Percentiles rank a stretch among this genome's conserved stretches.
These are phyloP conservation scores for Calidris pugnax DNA, from an alignment of 2,113 vertebrate genomes.

Conservation along the genomic window DNA sequence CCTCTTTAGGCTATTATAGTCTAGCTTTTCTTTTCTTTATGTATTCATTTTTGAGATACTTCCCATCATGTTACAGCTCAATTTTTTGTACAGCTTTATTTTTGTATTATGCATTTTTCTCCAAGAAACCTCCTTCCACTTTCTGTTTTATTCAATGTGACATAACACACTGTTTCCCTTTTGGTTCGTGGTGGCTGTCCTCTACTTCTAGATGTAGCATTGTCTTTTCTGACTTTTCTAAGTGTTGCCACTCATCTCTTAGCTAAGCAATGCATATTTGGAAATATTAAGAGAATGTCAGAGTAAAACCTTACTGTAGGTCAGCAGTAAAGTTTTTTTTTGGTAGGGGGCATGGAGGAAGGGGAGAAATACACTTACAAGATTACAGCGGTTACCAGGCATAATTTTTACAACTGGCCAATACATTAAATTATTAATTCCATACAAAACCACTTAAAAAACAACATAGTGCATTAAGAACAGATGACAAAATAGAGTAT, in stretches of 20 bases:
- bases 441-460: background rate
- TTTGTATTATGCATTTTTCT: background rate
- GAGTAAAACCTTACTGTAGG: background rate
- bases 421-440: background rate
- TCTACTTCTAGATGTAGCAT: background rate
- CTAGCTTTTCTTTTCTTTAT: background rate
- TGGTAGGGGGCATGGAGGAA: fast-evolving
- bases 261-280: background rate
- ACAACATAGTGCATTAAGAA: background rate
- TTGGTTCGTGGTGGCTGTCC: background rate
- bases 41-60: background rate
- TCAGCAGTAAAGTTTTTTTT: background rate
- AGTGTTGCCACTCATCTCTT: background rate
- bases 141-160: background rate
- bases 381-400: background rate
- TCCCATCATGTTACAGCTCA: background rate
- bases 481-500: background rate
- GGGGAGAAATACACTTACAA: background rate
- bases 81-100: background rate
- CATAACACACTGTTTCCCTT: background rate
- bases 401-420: background rate
- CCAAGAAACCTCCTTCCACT: background rate
- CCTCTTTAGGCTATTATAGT: background rate
- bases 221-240: background rate
- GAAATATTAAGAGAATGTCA: background rate